These are phyloP conservation scores for Temnopleurus reevesii DNA, from an alignment of 53 echinoderm and acorn worm genomes.

Conservation along the genomic window DNA sequence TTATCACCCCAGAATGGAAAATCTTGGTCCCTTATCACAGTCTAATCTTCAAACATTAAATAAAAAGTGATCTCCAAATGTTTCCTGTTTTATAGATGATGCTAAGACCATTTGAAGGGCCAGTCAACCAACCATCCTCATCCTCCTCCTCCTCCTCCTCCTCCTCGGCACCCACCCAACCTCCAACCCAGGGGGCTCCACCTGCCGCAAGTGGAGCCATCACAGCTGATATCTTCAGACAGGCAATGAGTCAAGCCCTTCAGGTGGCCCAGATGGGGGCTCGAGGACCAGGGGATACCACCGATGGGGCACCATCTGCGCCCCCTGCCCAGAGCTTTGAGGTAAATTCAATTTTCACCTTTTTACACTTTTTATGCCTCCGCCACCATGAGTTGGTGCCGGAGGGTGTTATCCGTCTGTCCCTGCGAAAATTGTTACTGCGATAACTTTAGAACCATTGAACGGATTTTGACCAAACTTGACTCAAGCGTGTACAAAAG, in stretches of 20 bases:
- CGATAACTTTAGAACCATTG: too few species aligned
- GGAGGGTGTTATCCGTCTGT: too few species aligned
- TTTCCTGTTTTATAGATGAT: constrained; percentile 28
- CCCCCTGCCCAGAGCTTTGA: constrained; percentile 30
- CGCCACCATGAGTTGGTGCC: too few species aligned
- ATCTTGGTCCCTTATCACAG: neutral
- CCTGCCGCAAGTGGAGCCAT: constrained; percentile 19
- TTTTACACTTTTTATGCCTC: too few species aligned
- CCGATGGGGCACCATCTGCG: neutral
- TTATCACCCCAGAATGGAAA: too few species aligned
- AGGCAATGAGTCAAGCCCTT: constrained; percentile 91
- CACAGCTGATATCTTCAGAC: constrained; percentile 79
- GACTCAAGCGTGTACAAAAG: too few species aligned
- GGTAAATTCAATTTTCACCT: too few species aligned
- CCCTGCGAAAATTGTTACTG: too few species aligned
- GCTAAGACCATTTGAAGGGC: constrained; percentile 52
- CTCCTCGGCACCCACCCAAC: neutral
- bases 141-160: neutral
- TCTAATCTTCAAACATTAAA: neutral
- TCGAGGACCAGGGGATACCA: constrained; percentile 20
- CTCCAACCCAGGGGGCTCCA: neutral
- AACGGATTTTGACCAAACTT: too few species aligned
- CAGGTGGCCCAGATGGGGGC: constrained; percentile 57
- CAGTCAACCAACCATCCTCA: constrained; percentile 28
- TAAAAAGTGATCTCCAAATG: too few species aligned